Evolutionary conservation across 2,797 vertebrate species (phyloP), one percentile per base, ranked within the genome.

Genomic region (Decapterus maruadsi): DNA sequence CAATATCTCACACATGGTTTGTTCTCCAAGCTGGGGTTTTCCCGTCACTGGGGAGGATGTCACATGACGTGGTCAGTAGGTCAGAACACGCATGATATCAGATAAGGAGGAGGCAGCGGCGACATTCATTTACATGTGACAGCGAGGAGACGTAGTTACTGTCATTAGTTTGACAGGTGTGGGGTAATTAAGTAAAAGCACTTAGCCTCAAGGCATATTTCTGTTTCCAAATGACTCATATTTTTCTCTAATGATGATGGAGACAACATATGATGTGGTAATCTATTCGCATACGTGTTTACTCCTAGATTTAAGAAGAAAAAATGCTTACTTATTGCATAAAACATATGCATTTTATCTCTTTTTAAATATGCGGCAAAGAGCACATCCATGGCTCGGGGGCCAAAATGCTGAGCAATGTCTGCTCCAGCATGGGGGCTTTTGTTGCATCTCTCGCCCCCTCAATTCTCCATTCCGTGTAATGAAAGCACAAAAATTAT

Each of bases 221-320:
- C 38, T 55, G 29, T 78, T 78, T 76, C 48, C 50, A 54, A 78
- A 69, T 82, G 64, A 85, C 59, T 77, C 53, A 72, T 65, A 38
- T 74, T 83, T 78, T 76, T 72, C 69, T 72, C 55, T 78, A 87
- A 84, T 83, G 77, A 75, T 74, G 60, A 86, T 67, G 66, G 62
- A 81, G 66, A 77, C 67, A 56, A 69, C 62, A 60, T 68, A 58
- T 78, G 59, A 84, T 66, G 64, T 77, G 31, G 45, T 73, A 42
- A 75, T 71, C 48, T 60, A 60, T 58, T 62, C 75, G n/a, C 34
- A 43, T 61, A 42, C 38, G 9, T 46, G 29, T 50, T 36, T 75
- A 34, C 60, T 75, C 51, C 42, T 43, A 38, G 50, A 59, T 64
- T 29, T 77, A 12, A 26, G 4, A 16, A 43, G n/a, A 6, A 16